Evolutionary conservation across 2,113 vertebrate genomes (phyloP).

Genomic region (Oncorhynchus keta): DNA sequence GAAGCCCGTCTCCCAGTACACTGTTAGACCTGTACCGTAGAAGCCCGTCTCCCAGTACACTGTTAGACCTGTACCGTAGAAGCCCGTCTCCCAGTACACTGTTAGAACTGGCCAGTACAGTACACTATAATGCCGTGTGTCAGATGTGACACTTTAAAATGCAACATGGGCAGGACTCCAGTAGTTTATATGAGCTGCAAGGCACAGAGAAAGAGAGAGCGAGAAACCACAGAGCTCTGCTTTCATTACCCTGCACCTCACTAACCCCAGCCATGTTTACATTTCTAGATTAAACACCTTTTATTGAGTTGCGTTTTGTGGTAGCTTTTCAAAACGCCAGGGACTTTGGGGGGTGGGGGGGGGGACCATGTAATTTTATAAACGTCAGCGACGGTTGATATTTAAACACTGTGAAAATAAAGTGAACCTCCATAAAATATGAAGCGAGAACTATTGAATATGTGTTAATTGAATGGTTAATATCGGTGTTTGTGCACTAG

Average conservation of each 20-base stretch:
- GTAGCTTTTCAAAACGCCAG: slow-evolving; percentile 55
- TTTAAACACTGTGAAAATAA: slow-evolving; percentile 49
- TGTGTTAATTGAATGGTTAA: slow-evolving; percentile 53
- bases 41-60: too few relatives aligned
- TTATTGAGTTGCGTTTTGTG: slow-evolving; percentile 60
- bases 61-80: too few relatives aligned
- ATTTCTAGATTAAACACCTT: slow-evolving; percentile 72
- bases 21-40: too few relatives aligned
- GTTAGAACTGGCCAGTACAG: too few relatives aligned
- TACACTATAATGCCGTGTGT: too few relatives aligned
- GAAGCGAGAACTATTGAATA: slow-evolving; percentile 47
- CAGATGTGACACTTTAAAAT: slow-evolving; percentile 21
- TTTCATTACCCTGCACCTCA: slow-evolving; percentile 29
- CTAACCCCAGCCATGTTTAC: slow-evolving; percentile 64
- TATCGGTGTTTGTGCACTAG: slow-evolving; percentile 33
- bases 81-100: too few relatives aligned
- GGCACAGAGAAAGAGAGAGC: neutral
- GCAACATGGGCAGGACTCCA: neutral
- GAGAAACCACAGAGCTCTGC: slow-evolving; percentile 23
- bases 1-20: too few relatives aligned
- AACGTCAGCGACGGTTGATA: slow-evolving; percentile 27
- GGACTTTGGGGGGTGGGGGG: neutral
- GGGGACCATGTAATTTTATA: neutral
- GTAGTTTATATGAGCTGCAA: neutral
- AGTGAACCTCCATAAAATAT: slow-evolving; percentile 52